Conservation (phyloP, 1,140 invertebrate species). For the Frieseomelitta varia region DNA sequence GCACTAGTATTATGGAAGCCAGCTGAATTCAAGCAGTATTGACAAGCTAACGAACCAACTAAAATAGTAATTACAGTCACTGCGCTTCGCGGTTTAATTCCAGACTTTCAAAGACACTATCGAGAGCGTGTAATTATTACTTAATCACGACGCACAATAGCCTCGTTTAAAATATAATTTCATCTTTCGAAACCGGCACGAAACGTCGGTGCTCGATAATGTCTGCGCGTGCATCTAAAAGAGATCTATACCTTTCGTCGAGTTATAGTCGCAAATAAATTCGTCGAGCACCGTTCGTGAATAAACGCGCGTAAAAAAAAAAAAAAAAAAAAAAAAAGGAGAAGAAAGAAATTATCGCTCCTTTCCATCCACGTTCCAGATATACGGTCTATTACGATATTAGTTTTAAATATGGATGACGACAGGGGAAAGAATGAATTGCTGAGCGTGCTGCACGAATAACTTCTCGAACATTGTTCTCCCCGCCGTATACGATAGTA, state of each 20-base stretch:
- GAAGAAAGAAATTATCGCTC: background rate
- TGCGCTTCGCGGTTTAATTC: background rate
- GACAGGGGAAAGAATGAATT: background rate
- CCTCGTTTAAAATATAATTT: too few relatives aligned
- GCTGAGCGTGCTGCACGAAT: conserved; percentile 1
- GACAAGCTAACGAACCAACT: background rate
- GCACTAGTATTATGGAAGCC: background rate
- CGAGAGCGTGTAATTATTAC: background rate
- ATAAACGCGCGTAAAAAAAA: too few relatives aligned
- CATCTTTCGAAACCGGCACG: too few relatives aligned
- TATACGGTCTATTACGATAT: background rate
- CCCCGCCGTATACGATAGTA: background rate
- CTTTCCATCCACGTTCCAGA: background rate
- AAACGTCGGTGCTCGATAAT: too few relatives aligned
- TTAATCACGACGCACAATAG: too few relatives aligned
- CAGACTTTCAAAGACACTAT: background rate
- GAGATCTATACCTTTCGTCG: too few relatives aligned
- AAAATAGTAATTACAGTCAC: background rate
- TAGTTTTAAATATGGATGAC: background rate
- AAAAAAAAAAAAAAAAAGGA: background rate
- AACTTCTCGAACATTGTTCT: conserved; percentile 18
- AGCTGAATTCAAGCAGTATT: background rate
- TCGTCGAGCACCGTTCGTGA: too few relatives aligned
- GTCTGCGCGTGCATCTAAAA: too few relatives aligned
- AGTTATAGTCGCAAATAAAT: too few relatives aligned